Base-by-base conservation (phyloP, 2,113 vertebrate species). In the Cardinalis cardinalis region DNA sequence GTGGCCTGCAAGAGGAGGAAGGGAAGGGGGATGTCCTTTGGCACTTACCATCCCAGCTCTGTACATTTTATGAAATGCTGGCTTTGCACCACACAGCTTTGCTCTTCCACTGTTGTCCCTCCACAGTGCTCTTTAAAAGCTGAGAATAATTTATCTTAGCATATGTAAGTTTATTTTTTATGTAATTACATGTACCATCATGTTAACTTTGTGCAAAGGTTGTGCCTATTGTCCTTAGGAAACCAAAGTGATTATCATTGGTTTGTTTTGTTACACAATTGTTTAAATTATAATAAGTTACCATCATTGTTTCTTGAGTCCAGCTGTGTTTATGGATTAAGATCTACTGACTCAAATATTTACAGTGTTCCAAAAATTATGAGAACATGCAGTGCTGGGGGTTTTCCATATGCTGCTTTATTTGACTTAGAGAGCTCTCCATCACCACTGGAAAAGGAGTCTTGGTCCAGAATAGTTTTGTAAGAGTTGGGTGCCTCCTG, bases 271-370 rank as follows among this genome's bases (percentile, higher is more conserved):
- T 97, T 97, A 96, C 93, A 92, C 97, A 97, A 97, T 96, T 98
- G 98, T 97, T 98, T 98, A 98, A 97, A 98, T 97, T 97, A 95
- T 96, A 97, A 97, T 97, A 97, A 97, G 95, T 97, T 95, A 70
- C 96, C 95, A 96, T 97, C 96, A 93, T 94, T 95, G 95, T 97
- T 97, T 97, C 96, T 97, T 94, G 95, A 97, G 94, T 96, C 97
- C 98, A 98, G 98, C 97, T 98, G 98, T 98, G 98, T 98, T 98
- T 98, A 98, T 97, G 97, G 96, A 98, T 98, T 97, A 98, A 97
- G 97, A 97, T 97, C 94, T 97, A 96, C 97, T 98, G 97, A 97
- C 96, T 98, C 97, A 97, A 98, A 98, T 98, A 98, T 98, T 98
- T 98, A 98, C 96, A 97, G 93, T 96, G 95, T 96, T 97, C 97